These are phyloP conservation scores for Lampris megalopsis DNA, from an alignment of 2,113 vertebrate genomes.

Conservation along the genomic window DNA sequence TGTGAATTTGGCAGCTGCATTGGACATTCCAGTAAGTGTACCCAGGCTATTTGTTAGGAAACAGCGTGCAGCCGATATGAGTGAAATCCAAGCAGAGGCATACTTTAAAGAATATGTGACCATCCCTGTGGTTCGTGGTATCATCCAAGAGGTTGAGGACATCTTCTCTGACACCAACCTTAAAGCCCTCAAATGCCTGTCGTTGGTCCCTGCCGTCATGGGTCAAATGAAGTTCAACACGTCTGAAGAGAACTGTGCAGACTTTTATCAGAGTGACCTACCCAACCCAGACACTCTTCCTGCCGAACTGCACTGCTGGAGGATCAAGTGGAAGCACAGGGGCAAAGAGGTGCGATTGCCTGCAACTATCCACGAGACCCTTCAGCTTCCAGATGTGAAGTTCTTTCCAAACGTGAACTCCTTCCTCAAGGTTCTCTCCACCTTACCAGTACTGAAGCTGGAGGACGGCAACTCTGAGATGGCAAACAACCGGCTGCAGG, in stretches of 20 bases:
- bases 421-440: constrained; percentile 89
- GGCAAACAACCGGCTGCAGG: constrained; percentile 84
- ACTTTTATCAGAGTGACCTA: constrained; percentile 89
- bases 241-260: constrained; percentile 88
- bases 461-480: constrained; percentile 81
- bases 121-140: constrained; percentile 85
- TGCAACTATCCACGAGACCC: constrained; percentile 90
- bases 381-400: constrained; percentile 91
- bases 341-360: constrained; percentile 94
- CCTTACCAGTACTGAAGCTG: constrained; percentile 88
- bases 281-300: constrained; percentile 91
- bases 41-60: constrained; percentile 86
- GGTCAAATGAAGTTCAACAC: constrained; percentile 95
- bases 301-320: constrained; percentile 94
- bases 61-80: constrained; percentile 79
- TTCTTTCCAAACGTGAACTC: constrained; percentile 93
- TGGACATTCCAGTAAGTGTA: constrained; percentile 85
- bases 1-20: constrained; percentile 81
- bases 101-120: constrained; percentile 92
- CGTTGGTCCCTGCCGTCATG: constrained; percentile 92
- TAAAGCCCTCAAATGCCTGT: constrained; percentile 92
- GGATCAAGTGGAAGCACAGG: constrained; percentile 96
- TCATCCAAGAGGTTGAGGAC: constrained; percentile 93
- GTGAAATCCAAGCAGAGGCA: constrained; percentile 86
- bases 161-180: constrained; percentile 92